Evolutionary conservation across 2,888 invertebrate species (phyloP).

Genomic region (Hirtodrosophila duncani): DNA sequence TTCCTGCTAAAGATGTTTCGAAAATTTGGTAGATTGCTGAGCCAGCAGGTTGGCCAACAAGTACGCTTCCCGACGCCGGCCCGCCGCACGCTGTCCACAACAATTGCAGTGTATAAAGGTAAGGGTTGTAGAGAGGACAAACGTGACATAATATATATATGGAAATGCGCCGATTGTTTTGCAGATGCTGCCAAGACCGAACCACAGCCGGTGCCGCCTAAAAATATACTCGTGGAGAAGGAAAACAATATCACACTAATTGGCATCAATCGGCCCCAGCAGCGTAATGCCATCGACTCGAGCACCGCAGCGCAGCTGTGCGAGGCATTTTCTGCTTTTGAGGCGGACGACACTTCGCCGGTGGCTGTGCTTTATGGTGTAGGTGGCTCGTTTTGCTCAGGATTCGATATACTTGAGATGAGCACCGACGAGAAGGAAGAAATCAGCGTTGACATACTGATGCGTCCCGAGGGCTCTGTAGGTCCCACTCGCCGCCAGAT

Average conservation of each 20-base stretch:
- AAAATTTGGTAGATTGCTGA: slow-evolving; percentile 41
- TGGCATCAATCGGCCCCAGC: slow-evolving; percentile 91
- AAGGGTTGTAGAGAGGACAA: slow-evolving; percentile 5
- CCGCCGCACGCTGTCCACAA: slow-evolving; percentile 46
- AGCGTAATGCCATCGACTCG: slow-evolving; percentile 89
- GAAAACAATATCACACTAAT: slow-evolving; percentile 85
- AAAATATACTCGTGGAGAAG: slow-evolving; percentile 79
- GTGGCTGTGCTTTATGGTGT: slow-evolving; percentile 91
- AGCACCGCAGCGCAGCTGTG: slow-evolving; percentile 84
- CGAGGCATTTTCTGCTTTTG: slow-evolving; percentile 87
- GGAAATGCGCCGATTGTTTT: slow-evolving; percentile 3
- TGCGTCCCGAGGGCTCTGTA: slow-evolving; percentile 79
- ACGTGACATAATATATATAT: slow-evolving; percentile 45
- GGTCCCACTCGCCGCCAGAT: slow-evolving; percentile 84
- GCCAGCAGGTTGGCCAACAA: slow-evolving; percentile 38
- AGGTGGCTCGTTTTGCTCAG: slow-evolving; percentile 96
- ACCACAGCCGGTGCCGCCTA: slow-evolving; percentile 13
- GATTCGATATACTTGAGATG: slow-evolving; percentile 91
- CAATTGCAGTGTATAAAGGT: slow-evolving; percentile 51
- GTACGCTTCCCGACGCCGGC: slow-evolving; percentile 18
- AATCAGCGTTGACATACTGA: slow-evolving; percentile 72
- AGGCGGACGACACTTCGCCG: slow-evolving; percentile 84
- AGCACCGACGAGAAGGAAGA: slow-evolving; percentile 76
- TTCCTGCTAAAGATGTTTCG: slow-evolving; percentile 50
- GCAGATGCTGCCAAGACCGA: slow-evolving; percentile 39